Conservation (phyloP, 2,888 invertebrate species). For the Limulus polyphemus region DNA sequence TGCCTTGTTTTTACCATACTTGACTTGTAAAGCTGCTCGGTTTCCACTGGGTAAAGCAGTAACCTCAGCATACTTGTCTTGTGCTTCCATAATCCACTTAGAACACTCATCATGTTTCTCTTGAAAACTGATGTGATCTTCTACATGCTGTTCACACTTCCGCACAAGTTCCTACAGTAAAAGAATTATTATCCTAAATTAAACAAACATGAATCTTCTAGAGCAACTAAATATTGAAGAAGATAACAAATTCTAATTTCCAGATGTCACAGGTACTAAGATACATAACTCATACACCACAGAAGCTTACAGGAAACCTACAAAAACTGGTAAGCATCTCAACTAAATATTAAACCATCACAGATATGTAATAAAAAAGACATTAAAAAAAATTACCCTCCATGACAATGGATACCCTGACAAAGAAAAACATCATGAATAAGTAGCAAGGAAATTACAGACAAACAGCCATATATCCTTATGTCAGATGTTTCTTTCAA, state of each 20-base stretch:
- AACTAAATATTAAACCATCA: too few relatives aligned
- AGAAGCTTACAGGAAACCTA: too few relatives aligned
- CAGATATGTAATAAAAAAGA: too few relatives aligned
- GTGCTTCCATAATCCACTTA: conserved; percentile 63
- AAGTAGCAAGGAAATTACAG: too few relatives aligned
- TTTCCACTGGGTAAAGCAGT: conserved; percentile 16
- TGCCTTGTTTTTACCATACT: conserved; percentile 15
- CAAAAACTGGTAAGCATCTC: too few relatives aligned
- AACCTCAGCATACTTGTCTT: conserved; percentile 43
- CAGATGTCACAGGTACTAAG: not conserved
- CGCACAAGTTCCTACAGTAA: conserved; percentile 59
- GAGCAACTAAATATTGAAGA: not conserved
- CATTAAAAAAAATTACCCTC: too few relatives aligned
- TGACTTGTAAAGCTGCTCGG: conserved; percentile 40
- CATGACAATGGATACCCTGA: too few relatives aligned
- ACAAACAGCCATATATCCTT: too few relatives aligned
- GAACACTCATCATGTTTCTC: conserved; percentile 72
- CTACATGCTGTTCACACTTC: conserved; percentile 77
- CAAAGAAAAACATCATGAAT: too few relatives aligned
- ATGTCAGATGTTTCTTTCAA: too few relatives aligned
- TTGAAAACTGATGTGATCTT: conserved; percentile 63
- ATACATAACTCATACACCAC: too few relatives aligned
- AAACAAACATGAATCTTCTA: not conserved
- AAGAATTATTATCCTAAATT: not conserved
- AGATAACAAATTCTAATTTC: not conserved